These are phyloP conservation scores for Drosophila nebulosa DNA, from an alignment of 1,140 invertebrate species.

Conservation along the genomic window DNA sequence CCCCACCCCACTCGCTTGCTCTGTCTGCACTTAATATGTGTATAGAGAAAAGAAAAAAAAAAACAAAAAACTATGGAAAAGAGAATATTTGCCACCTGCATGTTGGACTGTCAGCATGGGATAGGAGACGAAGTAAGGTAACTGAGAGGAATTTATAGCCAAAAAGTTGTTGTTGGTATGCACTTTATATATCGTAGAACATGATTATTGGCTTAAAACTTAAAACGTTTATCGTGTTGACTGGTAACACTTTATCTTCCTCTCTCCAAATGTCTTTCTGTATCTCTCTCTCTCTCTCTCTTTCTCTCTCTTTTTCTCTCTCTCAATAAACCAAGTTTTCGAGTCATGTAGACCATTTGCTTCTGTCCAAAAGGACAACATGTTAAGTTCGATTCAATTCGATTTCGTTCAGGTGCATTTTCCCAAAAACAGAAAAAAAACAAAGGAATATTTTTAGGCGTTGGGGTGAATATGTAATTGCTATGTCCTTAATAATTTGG, in stretches of 20 bases:
- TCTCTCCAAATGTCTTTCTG: not conserved
- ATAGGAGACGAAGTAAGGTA: not conserved
- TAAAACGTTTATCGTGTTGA: slow-evolving; percentile 59
- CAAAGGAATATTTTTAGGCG: not conserved
- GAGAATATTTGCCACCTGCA: slow-evolving; percentile 13
- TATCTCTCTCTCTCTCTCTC: not conserved
- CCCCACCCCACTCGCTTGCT: not conserved
- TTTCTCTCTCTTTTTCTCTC: not conserved
- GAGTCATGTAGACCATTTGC: not conserved
- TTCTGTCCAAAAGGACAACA: not conserved
- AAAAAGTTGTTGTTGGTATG: slow-evolving; percentile 22
- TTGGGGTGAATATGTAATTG: not conserved
- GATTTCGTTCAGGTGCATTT: not conserved
- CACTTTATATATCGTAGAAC: slow-evolving; percentile 5
- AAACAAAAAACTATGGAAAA: not conserved
- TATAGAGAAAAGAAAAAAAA: not conserved
- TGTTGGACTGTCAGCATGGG: slow-evolving; percentile 38
- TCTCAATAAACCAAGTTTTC: not conserved
- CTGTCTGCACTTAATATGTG: slow-evolving; percentile 23
- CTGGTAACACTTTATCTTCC: slow-evolving; percentile 10
- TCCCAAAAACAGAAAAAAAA: not conserved
- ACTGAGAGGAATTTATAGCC: slow-evolving; percentile 20
- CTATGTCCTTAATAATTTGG: slow-evolving; percentile 7
- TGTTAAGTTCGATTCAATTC: not conserved
- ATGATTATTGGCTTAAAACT: slow-evolving; percentile 33